Evolutionary conservation across 2,888 invertebrate species (phyloP).

Genomic region (Meghimatium bilineatum): DNA sequence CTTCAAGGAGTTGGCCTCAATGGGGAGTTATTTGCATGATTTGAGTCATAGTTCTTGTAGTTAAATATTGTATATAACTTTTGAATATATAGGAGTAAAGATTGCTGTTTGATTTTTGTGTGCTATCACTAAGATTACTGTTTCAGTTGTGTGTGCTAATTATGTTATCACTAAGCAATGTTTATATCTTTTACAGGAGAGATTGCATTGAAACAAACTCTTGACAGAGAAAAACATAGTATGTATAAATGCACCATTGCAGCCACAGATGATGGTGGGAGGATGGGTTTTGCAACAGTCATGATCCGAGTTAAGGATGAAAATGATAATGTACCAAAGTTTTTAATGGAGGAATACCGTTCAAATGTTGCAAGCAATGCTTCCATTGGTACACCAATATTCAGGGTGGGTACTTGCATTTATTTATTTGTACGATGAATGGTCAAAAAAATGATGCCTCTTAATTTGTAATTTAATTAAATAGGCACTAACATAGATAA

Average conservation of each 20-base stretch:
- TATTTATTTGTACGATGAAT: no score
- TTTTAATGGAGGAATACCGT: slow-evolving; percentile 74
- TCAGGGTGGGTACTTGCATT: slow-evolving; percentile 63
- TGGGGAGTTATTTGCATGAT: no score
- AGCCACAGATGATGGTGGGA: slow-evolving; percentile 77
- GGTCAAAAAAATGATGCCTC: no score
- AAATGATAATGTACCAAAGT: slow-evolving; percentile 76
- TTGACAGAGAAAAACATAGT: slow-evolving; percentile 86
- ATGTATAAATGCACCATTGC: slow-evolving; percentile 73
- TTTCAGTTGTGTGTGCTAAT: no score
- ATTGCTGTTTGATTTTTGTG: no score
- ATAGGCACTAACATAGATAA: no score
- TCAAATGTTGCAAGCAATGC: slow-evolving; percentile 69
- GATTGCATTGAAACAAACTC: slow-evolving; percentile 80
- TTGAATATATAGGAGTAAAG: no score
- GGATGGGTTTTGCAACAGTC: slow-evolving; percentile 69
- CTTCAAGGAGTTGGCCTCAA: no score
- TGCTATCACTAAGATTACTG: no score
- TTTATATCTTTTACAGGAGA: slow-evolving; percentile 67
- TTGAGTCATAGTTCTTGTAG: no score
- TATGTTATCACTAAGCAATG: neutral
- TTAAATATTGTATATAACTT: no score
- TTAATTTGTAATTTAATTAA: no score
- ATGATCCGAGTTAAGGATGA: slow-evolving; percentile 72
- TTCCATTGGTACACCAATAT: slow-evolving; percentile 65